Evolutionary conservation across 2,888 invertebrate species (phyloP), one percentile per base, ranked within the genome.

Genomic region (Leptodirus hochenwartii): DNA sequence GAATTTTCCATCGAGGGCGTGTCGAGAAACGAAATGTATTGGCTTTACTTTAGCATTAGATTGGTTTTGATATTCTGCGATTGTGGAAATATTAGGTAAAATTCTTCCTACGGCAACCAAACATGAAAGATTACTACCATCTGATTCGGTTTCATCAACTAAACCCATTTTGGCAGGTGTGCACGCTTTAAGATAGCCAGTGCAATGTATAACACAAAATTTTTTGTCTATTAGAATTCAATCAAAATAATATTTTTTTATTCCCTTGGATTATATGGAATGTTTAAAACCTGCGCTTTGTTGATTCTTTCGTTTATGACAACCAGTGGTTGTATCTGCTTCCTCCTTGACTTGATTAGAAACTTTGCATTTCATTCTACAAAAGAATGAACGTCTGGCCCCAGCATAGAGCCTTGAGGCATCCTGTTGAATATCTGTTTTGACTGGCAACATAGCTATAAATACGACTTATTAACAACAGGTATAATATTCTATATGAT

Each of bases 181-280:
- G 88, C 87, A 90, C 0, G 88, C 82, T 50, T 91, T 91, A 22
- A 93, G 56, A 49, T 90, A 91, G 0, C 91, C 91, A 3, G 85
- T 88, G 48, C 87, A 91, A 47, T 90, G 88, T 29, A 91, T 79
- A 4, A 87, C 81, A 42, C 72, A 75, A 56, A 82, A 91, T 48
- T 80, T 84, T 52, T 75, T 74, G 49, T 87, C 85, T 64, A 57
- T 4, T 14, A 14, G 9, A 33, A 22, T 3, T 22, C 8, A 23
- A 29, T 22, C n/a, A 27, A 27, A n/a, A n/a, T n/a, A n/a, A n/a
- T n/a, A n/a, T n/a, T n/a, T n/a, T n/a, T n/a, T n/a, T n/a, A n/a
- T n/a, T 20, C 9, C 9, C 11, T 24, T 9, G 11, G 8, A 10
- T 9, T 24, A 24, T 10, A 24, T 10, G 25, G 10, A 10, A 24